Evolutionary conservation across 2,113 vertebrate species (phyloP), one percentile per base, ranked within the genome.

Genomic region (Prochilodus magdalenae): DNA sequence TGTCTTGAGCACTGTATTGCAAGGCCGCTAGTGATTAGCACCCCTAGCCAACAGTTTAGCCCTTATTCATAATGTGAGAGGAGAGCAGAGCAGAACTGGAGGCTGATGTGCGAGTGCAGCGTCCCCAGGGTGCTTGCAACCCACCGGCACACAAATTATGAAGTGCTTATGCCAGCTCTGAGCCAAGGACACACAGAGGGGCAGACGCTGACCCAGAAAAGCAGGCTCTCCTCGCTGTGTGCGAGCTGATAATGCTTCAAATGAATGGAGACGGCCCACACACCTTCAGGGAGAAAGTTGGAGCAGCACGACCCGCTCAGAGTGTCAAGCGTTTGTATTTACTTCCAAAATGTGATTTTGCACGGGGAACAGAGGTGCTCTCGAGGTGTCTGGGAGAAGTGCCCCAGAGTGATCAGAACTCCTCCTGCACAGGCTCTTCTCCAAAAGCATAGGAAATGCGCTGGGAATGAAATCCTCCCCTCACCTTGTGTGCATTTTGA

Each of bases 121-220:
- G 75, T 86, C 88, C 84, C 71, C 20, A 79, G 86, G 89, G 62
- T 82, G 82, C 80, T 53, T 13, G 30, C 73, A 79, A 81, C 90
- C 85, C 79, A 86, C 89, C 88, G 82, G 87, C 81, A 83, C 81
- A 60, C 20, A 75, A 81, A 85, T 87, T 90, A 87, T 73, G 36
- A 87, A 83, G 76, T 83, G 78, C 84, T 82, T 80, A 83, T 66
- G 65, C 74, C 74, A 60, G 59, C 49, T 53, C 72, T 85, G 81
- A 69, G 84, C 86, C 91, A 93, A 94, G 91, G 92, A 92, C 92
- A 82, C 73, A 36, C 85, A 83, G 59, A 83, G 24, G 83, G 77
- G 75, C 84, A 84, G 67, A 40, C 24, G 72, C 89, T 91, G 92
- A 89, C 92, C 92, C 88, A 92, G 90, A 92, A 93, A 91, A 67